Base-by-base conservation (phyloP, 2,113 vertebrate genomes). In the Ibidorhyncha struthersii region DNA sequence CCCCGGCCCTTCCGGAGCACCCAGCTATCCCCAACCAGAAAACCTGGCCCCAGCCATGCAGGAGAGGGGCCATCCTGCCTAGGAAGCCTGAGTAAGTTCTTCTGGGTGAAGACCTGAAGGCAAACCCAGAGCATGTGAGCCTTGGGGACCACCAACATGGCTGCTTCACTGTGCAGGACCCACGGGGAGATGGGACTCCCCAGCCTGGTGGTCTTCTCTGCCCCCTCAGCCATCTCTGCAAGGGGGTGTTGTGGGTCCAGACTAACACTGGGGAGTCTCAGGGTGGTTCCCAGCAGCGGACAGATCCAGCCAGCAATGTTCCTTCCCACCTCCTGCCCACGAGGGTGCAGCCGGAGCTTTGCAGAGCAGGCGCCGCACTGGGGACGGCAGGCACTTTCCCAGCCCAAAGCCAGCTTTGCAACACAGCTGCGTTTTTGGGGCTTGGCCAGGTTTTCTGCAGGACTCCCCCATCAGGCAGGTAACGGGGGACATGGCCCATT, bases 341-440 rank as follows among this genome's bases (percentile, higher is more conserved):
- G 15, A 56, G 41, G n/a, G 25, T 27, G n/a, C 63, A 43, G 50
- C 38, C 2, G 3, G 59, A 63, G 56, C 3, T 40, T 15, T 4
- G 14, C 20, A 34, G n/a, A 40, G 59, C 53, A 23, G 25, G 56
- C 0, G 0, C 47, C 34, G 40, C 0, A 0, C 8, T 56, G 53
- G 29, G 17, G 9, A 15, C 2, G 9, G 32, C 67, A 58, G 55
- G 50, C 6, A 4, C 2, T 4, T 8, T 59, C 22, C 62, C 62
- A 71, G 73, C 29, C 26, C 73, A 47, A 52, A 80, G 36, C 25
- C 41, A 41, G 34, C 4, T 7, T 52, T n/a, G 41, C 20, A 30
- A 14, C 45, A 36, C 53, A 83, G 41, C 47, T 40, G 47, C 47
- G n/a, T 36, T 20, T 40, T 1, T 18, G 27, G 36, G 18, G 22